Evolutionary conservation across 2,797 vertebrate species (phyloP).

Genomic region (Anguilla megastoma): DNA sequence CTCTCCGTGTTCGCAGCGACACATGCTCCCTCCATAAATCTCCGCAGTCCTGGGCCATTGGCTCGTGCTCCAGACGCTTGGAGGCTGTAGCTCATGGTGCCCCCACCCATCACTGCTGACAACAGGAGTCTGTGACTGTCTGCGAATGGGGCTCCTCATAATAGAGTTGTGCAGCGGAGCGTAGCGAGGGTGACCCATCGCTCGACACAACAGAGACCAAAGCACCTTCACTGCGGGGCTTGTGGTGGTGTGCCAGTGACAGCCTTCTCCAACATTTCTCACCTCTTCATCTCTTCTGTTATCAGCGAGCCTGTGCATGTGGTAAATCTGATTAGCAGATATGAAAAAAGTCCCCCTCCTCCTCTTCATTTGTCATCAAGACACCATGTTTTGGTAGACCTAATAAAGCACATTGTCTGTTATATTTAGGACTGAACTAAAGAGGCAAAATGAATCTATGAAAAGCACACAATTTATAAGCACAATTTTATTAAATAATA

Average conservation of each 20-base stretch:
- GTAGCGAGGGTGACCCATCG: slow-evolving; percentile 14
- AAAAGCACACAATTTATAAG: background rate
- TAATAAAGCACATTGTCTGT: background rate
- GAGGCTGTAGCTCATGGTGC: slow-evolving; percentile 25
- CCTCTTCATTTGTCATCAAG: background rate
- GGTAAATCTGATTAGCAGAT: background rate
- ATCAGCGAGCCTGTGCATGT: background rate
- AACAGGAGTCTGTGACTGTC: slow-evolving; percentile 21
- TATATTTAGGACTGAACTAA: background rate
- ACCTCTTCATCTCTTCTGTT: slow-evolving; percentile 14
- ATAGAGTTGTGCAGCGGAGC: slow-evolving; percentile 25
- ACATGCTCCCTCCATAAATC: slow-evolving; percentile 15
- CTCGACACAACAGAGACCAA: background rate
- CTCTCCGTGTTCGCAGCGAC: background rate
- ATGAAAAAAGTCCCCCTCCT: background rate
- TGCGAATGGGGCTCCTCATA: background rate
- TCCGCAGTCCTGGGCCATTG: background rate
- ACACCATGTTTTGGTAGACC: background rate
- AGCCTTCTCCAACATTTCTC: background rate
- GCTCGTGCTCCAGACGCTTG: background rate
- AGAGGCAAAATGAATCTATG: background rate
- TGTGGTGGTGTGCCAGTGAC: slow-evolving; percentile 10
- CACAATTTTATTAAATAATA: background rate
- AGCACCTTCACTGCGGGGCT: background rate
- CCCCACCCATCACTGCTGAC: slow-evolving; percentile 14